A percentile compares a stretch with the other conserved stretches of the same genome.
phyloP scores from a whole-genome alignment of 2,113 vertebrate genomes.

The Albula glossodonta region DNA sequence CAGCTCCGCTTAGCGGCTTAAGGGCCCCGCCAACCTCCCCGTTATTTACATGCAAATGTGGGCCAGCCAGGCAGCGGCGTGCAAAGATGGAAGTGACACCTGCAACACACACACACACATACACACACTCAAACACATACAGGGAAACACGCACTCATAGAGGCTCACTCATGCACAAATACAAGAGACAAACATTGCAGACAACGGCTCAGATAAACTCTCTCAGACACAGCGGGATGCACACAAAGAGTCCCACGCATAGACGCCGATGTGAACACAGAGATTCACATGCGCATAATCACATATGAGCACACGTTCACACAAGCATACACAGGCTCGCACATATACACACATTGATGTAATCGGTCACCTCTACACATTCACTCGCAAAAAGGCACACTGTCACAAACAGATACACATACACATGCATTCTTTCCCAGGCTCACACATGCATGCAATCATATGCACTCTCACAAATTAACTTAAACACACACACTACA shows the following conservation, averaged over 20 bases:
- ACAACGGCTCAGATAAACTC: neutral
- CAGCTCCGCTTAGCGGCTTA: neutral
- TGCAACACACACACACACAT: neutral
- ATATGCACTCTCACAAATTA: neutral
- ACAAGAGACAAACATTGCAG: neutral
- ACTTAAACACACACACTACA: neutral
- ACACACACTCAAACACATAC: neutral
- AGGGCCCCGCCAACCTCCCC: neutral
- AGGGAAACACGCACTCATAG: neutral
- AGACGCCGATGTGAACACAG: neutral
- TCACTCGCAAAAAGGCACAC: too few species aligned
- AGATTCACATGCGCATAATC: neutral
- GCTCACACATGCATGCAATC: neutral
- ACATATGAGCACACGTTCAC: neutral
- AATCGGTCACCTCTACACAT: too few species aligned
- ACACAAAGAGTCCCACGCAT: neutral
- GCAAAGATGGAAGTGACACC: neutral
- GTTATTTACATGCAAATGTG: conserved; percentile 3
- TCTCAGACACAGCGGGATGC: neutral
- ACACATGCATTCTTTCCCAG: neutral
- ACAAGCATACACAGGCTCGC: neutral
- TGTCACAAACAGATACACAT: too few species aligned
- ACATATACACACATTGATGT: too few species aligned
- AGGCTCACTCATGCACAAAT: neutral
- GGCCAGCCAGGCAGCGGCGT: neutral